Evolutionary conservation across 2,113 vertebrate species (phyloP), one percentile per base, ranked within the genome.

Genomic region (Bostrychus sinensis): DNA sequence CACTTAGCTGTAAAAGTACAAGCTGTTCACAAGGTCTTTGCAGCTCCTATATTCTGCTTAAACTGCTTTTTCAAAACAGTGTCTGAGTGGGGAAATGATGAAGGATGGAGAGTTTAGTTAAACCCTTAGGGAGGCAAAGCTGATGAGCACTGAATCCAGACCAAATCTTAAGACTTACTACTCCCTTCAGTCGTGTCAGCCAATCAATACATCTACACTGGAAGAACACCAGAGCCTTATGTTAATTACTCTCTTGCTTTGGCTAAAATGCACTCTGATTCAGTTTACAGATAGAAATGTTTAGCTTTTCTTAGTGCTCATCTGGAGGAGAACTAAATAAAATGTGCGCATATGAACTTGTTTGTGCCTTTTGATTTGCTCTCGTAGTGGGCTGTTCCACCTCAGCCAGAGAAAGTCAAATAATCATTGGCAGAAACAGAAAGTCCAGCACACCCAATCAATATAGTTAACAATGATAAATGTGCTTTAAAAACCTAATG

Each of bases 381-480:
- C 37, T 26, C 42, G 1, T 19, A 13, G 37, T 42, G 23, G 30
- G 45, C 34, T 13, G 16, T 38, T 58, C 58, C 45, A 75, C 17
- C 48, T 38, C 42, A 16, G 23, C 25, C 20, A 1, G 6, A 57
- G 36, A 56, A 62, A 50, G 32, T 19, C 22, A 54, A 1, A 25
- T 46, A 46, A 58, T 45, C 50, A 61, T 68, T 10, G 58, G 0
- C 2, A 5, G 34, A 51, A 53, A 48, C 12, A 42, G 71, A 45
- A 23, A 13, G 34, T 16, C 23, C 68, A 59, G 50, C 14, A 71
- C 50, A 66, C 48, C 41, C 59, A 56, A 80, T 88, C 81, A 53
- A 83, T 83, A 43, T 1, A 32, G 51, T 36, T 79, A 86, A 84
- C 8, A 7, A 80, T 87, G 81, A 89, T 58, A 71, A 76, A 88